phyloP scores from a whole-genome alignment of 1,140 invertebrate species.

The Araneus ventricosus region DNA sequence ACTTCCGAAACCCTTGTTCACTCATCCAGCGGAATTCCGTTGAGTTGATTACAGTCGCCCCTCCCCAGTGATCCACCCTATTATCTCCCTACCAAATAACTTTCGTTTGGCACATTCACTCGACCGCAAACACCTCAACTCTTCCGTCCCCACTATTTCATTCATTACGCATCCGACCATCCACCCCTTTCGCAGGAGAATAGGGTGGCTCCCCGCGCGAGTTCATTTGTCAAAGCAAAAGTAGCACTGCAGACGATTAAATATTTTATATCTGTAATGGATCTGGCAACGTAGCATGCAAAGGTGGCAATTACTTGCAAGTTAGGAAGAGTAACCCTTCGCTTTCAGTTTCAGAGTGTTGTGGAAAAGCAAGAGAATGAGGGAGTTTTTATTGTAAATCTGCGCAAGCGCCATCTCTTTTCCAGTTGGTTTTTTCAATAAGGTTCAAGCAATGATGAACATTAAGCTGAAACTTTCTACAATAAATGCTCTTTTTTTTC shows the following conservation, averaged over 20 bases:
- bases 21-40: not conserved
- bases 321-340: constrained; percentile 3
- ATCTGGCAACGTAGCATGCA: constrained; percentile 23
- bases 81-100: constrained; percentile 34
- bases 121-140: not conserved
- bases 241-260: constrained; percentile 1
- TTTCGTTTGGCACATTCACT: constrained; percentile 10
- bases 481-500: too few species aligned
- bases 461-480: too few species aligned
- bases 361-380: not conserved
- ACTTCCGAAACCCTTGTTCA: not conserved
- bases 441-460: too few species aligned
- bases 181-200: not conserved
- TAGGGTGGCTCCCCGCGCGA: not conserved
- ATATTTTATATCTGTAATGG: constrained; percentile 12
- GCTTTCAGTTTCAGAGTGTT: not conserved
- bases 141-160: not conserved
- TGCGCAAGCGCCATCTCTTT: not conserved
- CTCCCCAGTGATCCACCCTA: not conserved
- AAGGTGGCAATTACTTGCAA: constrained; percentile 8
- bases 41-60: constrained; percentile 18
- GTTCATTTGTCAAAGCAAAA: constrained; percentile 4
- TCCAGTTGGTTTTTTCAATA: too few species aligned
- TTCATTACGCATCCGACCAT: not conserved
- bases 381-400: not conserved